Evolutionary conservation across 2,113 vertebrate species (phyloP).

Genomic region (Falco punctatus): DNA sequence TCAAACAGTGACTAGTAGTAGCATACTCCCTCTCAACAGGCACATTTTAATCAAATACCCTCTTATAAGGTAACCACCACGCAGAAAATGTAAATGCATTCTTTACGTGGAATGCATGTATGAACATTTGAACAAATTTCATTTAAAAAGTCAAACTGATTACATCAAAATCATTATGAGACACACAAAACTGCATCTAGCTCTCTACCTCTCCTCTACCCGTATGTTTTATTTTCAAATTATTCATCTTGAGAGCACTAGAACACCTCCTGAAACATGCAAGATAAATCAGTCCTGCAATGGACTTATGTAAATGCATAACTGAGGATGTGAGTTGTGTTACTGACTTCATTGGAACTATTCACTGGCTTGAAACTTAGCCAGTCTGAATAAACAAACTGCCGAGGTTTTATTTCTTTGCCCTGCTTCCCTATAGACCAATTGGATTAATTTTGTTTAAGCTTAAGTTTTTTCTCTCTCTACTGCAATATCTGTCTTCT

Average conservation of each 20-base stretch:
- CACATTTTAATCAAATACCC: background rate
- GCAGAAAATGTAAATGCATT: background rate
- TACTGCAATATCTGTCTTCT: background rate
- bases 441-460: background rate
- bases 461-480: background rate
- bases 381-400: background rate
- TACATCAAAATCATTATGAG: background rate
- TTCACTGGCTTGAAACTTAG: background rate
- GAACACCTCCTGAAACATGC: background rate
- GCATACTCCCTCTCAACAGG: background rate
- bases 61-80: background rate
- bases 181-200: background rate
- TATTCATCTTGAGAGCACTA: background rate
- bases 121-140: background rate
- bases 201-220: background rate
- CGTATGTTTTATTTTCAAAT: background rate
- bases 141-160: background rate
- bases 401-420: background rate
- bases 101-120: background rate
- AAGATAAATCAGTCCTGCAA: background rate
- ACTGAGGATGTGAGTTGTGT: background rate
- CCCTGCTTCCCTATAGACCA: background rate
- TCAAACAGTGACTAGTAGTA: background rate
- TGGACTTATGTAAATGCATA: background rate
- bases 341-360: background rate